A percentile compares a stretch with the other conserved stretches of the same genome.
phyloP scores from a whole-genome alignment of 2,113 vertebrate species.

The Upupa epops region DNA sequence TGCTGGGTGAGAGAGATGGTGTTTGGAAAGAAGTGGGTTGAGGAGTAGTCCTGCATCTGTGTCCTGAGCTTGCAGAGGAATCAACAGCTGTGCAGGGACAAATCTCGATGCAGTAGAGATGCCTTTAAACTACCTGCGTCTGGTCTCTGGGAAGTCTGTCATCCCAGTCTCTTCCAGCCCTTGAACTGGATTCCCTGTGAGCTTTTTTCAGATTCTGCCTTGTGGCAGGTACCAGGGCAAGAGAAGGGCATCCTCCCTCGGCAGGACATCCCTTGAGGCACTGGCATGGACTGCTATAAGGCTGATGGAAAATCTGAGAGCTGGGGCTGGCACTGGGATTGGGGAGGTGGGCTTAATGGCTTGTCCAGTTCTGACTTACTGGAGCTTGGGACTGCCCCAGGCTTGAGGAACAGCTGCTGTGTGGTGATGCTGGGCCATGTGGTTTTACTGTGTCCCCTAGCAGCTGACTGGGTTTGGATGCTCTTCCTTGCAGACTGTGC shows the following conservation, averaged over 20 bases:
- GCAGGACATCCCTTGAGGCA: neutral
- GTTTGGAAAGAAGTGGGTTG: neutral
- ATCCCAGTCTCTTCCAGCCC: neutral
- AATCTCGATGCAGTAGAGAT: neutral
- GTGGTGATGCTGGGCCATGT: accelerated
- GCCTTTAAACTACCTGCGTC: neutral
- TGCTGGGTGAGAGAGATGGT: neutral
- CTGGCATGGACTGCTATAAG: neutral
- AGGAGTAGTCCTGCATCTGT: accelerated
- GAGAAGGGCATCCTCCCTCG: neutral
- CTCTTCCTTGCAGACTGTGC: neutral
- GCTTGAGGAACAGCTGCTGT: accelerated
- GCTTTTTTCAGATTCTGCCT: neutral
- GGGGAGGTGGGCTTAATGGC: neutral
- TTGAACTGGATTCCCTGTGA: accelerated
- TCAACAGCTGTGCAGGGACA: accelerated
- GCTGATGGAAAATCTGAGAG: slow-evolving; percentile 5
- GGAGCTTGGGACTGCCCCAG: neutral
- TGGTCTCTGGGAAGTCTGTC: neutral
- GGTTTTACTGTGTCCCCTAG: neutral
- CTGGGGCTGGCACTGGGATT: neutral
- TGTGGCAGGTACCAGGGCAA: neutral
- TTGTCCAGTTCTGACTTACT: neutral
- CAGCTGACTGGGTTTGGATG: neutral
- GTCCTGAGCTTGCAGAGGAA: neutral